Evolutionary conservation across 1,140 invertebrate genomes (phyloP).

Genomic region (Rhagoletis pomonella): DNA sequence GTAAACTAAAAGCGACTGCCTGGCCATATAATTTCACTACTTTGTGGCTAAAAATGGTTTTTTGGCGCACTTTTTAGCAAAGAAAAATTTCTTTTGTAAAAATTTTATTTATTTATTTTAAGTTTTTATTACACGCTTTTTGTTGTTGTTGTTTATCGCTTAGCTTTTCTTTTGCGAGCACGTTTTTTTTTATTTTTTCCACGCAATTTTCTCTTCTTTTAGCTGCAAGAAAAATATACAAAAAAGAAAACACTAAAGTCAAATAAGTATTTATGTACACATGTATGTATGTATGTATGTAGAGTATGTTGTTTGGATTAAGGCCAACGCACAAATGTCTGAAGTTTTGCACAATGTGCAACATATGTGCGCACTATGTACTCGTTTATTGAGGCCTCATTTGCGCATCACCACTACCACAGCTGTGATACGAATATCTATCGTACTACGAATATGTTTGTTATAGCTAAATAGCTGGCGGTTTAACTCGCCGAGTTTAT

Average conservation of each 20-base stretch:
- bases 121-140: too few species aligned
- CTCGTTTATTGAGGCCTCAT: not conserved
- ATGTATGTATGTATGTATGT: not conserved
- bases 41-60: not conserved
- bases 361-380: not conserved
- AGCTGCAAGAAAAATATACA: too few species aligned
- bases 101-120: too few species aligned
- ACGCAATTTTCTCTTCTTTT: not conserved
- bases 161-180: not conserved
- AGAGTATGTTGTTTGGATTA: constrained; percentile 30
- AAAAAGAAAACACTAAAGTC: not conserved
- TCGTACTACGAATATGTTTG: too few species aligned
- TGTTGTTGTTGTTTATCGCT: not conserved
- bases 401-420: not conserved
- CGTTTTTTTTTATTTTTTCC: constrained; percentile 16
- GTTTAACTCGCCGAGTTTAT: not conserved
- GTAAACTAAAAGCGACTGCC: not conserved
- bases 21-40: not conserved
- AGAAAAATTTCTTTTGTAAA: too few species aligned
- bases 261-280: not conserved
- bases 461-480: not conserved
- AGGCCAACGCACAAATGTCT: not conserved
- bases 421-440: not conserved
- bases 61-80: not conserved
- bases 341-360: constrained; percentile 13